phyloP scores from a whole-genome alignment of 2,113 vertebrate genomes.

The Halcyon malimbica region DNA sequence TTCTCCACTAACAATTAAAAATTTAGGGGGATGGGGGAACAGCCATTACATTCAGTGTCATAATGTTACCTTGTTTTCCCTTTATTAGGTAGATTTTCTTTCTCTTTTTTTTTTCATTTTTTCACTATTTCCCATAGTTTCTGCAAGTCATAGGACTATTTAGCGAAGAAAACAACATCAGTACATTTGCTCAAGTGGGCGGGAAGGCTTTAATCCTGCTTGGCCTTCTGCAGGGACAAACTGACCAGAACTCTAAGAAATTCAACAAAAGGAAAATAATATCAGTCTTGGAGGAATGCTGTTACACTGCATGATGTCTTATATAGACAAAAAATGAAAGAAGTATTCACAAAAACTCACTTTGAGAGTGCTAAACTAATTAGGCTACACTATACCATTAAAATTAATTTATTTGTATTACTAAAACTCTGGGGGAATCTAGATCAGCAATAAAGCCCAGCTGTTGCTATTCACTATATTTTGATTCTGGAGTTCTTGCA shows the following conservation, averaged over 20 bases:
- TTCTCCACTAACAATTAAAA: not conserved
- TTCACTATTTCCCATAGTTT: not conserved
- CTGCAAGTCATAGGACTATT: not conserved
- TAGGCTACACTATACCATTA: not conserved
- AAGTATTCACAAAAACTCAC: not conserved
- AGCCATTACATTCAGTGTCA: not conserved
- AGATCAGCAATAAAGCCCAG: conserved; percentile 31
- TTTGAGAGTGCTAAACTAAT: not conserved
- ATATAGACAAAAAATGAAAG: not conserved
- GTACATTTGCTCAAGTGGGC: not conserved
- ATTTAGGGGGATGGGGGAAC: not conserved
- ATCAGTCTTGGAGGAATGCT: not conserved
- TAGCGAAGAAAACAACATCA: not conserved
- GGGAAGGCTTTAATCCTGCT: not conserved
- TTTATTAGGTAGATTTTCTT: not conserved
- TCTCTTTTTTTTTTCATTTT: not conserved
- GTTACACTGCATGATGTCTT: not conserved
- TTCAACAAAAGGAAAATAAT: not conserved
- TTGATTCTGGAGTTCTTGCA: not conserved
- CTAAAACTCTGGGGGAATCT: conserved; percentile 30
- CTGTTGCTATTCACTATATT: conserved; percentile 42
- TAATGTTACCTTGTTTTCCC: not conserved
- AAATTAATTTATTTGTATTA: conserved; percentile 57
- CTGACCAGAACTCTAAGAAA: not conserved
- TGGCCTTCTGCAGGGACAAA: not conserved